Base-by-base conservation (phyloP, 2,888 invertebrate species). In the Eudasyphora cyanicolor region DNA sequence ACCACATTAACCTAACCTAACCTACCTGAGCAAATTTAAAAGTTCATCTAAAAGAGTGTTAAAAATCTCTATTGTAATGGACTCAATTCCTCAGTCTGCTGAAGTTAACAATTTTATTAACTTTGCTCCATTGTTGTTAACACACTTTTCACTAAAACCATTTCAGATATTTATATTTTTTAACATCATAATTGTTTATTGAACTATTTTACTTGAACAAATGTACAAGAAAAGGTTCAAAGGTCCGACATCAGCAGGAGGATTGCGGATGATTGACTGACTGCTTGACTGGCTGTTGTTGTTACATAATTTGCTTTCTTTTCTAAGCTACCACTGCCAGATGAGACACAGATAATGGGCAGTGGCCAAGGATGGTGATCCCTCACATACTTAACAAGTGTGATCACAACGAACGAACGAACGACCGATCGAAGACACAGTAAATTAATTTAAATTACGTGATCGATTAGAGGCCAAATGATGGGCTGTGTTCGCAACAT, bases 401-500 rank as follows among this genome's bases (percentile, higher is more conserved):
- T 24, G 67, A 21, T 42, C 42, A 24, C 42, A 21, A 42, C 64
- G 24, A 67, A 42, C n/a, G n/a, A n/a, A n/a, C n/a, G n/a, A n/a
- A n/a, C n/a, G n/a, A n/a, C n/a, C n/a, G n/a, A n/a, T n/a, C n/a
- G n/a, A n/a, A n/a, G n/a, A 27, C 67, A 42, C 12, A 73, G 38
- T 67, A 73, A 76, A 73, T 45, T 74, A 73, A 84, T 69, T 84
- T 57, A 45, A 35, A 42, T 49, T 84, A 84, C 84, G 84, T 84
- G 81, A 84, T 81, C 84, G 57, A 81, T 81, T 73, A 42, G 21
- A 45, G 42, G 54, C 29, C 29, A 27, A 64, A 51, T 24, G 38
- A 70, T 51, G 21, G 14, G 27, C 49, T 27, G 5, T 7, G 12
- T 32, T 74, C 17, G 19, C 17, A 6, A 51, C 19, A 24, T 38